phyloP scores from a whole-genome alignment of 1,140 invertebrate genomes.

The Samia ricini region DNA sequence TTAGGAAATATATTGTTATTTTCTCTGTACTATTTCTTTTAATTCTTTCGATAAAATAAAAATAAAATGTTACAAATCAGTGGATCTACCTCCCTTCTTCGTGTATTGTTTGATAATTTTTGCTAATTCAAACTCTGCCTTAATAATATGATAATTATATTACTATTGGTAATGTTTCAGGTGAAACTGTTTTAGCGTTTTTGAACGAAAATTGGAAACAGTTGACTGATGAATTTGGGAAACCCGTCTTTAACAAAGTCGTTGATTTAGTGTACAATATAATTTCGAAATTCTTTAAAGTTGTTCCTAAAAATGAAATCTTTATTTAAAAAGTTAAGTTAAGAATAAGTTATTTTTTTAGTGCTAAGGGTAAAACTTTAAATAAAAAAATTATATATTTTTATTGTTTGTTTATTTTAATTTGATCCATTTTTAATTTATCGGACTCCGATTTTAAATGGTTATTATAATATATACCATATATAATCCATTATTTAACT shows the following conservation, averaged over 20 bases:
- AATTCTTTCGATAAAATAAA: no score
- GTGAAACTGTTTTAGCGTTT: conserved; percentile 51
- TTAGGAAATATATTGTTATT: no score
- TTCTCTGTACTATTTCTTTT: no score
- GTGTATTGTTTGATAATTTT: no score
- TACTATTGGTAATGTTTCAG: conserved; percentile 30
- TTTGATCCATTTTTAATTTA: no score
- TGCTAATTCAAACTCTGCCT: no score
- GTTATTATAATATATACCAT: no score
- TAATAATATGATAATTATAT: no score
- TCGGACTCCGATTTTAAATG: no score
- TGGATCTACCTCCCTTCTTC: no score
- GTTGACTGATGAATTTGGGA: conserved; percentile 49
- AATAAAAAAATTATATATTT: conserved; percentile 13
- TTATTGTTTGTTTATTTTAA: not conserved
- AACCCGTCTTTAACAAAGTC: conserved; percentile 39
- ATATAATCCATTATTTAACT: no score
- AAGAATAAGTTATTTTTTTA: not conserved
- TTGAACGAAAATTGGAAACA: conserved; percentile 60
- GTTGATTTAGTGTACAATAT: conserved; percentile 26
- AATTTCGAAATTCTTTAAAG: conserved; percentile 46
- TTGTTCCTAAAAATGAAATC: conserved; percentile 48
- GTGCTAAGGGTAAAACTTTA: not conserved
- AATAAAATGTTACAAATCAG: no score
- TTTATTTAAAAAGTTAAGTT: conserved; percentile 18